Base-by-base conservation (phyloP, 1,140 invertebrate species). In the Scaptomyza graminum region DNA sequence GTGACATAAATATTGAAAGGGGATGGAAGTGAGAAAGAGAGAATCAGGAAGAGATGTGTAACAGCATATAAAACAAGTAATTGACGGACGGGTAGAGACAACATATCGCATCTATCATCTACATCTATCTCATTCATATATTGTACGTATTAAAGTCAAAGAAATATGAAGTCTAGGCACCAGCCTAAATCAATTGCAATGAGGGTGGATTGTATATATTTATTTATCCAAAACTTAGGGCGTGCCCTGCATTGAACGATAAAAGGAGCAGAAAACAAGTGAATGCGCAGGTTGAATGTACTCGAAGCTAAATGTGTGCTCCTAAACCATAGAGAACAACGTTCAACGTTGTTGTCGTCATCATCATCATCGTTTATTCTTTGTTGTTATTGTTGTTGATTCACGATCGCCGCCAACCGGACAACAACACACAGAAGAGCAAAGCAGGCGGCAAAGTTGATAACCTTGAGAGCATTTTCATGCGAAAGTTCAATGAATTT, bases 401-500 rank as follows among this genome's bases (percentile, higher is more conserved):
- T 54, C 50, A 72, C 69, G 74, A 73, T 76, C 69, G 63, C 62
- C 39, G 63, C 62, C 39, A 88, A 85, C 82, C 83, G 80, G 80
- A 84, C 79, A 12, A 12, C 37, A 7, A 9, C 31, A 34, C 31
- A 34, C 6, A 34, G 28, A 6, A 7, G 6, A 8, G 28, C 31
- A 9, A 6, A 34, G 31, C 31, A 34, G 79, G 74, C 74, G 77
- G 78, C 70, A 88, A 88, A 88, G 90, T 90, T 90, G 89, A 90
- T 90, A 90, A 90, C 90, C 90, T 90, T 90, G 90, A 90, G 84
- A 90, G 90, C 90, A 89, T 90, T 90, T 90, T 90, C 83, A 90
- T 90, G 90, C 90, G 89, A 90, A 90, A 90, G 90, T 90, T 90
- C 90, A 90, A 90, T 90, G 90, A 90, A 90, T 90, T 90, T 89